Evolutionary conservation across 2,797 vertebrate genomes (phyloP).

Genomic region (Danio albolineatus): DNA sequence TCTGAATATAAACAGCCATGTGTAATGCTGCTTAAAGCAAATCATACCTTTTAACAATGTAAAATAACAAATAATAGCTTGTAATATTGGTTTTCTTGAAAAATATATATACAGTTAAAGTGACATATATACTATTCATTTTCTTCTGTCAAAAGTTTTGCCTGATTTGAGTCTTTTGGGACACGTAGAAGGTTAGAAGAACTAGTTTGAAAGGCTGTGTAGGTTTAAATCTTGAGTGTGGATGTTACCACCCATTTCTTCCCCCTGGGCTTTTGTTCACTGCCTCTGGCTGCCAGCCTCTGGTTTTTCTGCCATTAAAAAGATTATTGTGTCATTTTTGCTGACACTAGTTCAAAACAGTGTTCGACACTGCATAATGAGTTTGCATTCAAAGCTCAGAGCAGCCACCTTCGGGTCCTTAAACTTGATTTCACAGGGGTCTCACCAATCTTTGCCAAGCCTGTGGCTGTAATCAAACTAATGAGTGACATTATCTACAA

Average conservation of each 20-base stretch:
- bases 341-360: conserved; percentile 62
- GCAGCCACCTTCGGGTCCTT: conserved; percentile 54
- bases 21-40: too few relatives aligned
- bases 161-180: background rate
- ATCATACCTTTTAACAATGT: too few relatives aligned
- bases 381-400: conserved; percentile 58
- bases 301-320: conserved; percentile 51
- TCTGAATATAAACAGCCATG: too few relatives aligned
- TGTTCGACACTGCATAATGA: conserved; percentile 56
- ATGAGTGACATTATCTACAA: conserved; percentile 58
- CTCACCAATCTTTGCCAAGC: conserved; percentile 51
- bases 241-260: conserved; percentile 37
- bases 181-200: conserved; percentile 15
- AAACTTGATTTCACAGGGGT: conserved; percentile 50
- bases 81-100: background rate
- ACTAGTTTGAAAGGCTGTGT: background rate
- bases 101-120: background rate
- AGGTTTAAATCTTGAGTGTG: background rate
- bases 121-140: background rate
- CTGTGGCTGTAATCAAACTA: conserved; percentile 56
- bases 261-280: conserved; percentile 36
- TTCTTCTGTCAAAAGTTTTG: background rate
- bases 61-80: background rate
- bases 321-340: conserved; percentile 60
- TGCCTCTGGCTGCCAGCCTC: conserved; percentile 40